phyloP scores from a whole-genome alignment of 2,888 invertebrate genomes.

The Macrophya alboannulata region DNA sequence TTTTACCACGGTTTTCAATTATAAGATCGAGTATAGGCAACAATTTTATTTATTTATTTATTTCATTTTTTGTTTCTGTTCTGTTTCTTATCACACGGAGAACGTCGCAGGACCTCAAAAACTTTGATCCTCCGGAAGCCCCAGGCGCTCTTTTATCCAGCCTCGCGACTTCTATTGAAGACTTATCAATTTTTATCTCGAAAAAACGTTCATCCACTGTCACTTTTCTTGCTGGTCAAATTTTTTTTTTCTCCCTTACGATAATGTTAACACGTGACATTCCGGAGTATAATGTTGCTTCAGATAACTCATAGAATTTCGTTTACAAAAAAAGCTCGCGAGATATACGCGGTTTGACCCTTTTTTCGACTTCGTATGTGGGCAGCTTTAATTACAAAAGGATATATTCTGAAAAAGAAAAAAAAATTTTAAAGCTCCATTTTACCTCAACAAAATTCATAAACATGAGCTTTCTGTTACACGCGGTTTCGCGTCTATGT shows the following conservation, averaged over 20 bases:
- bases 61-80: background rate
- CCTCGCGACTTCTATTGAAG: background rate
- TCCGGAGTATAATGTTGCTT: slow-evolving; percentile 10
- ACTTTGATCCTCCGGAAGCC: background rate
- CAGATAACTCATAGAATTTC: slow-evolving; percentile 29
- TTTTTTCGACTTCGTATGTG: background rate
- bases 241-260: background rate
- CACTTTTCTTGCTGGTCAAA: background rate
- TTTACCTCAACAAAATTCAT: background rate
- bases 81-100: background rate
- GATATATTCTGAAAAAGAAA: background rate
- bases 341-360: background rate
- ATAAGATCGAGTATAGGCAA: background rate
- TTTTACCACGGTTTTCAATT: background rate
- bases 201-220: slow-evolving; percentile 7
- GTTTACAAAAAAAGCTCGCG: background rate
- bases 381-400: background rate
- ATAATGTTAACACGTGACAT: background rate
- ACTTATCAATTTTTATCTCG: slow-evolving; percentile 17
- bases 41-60: no score
- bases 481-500: background rate
- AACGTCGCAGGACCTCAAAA: background rate
- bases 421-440: background rate
- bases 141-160: background rate
- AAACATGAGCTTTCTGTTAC: background rate